Base-by-base conservation (phyloP, 2,113 vertebrate genomes). In the Zosterops japonicus region DNA sequence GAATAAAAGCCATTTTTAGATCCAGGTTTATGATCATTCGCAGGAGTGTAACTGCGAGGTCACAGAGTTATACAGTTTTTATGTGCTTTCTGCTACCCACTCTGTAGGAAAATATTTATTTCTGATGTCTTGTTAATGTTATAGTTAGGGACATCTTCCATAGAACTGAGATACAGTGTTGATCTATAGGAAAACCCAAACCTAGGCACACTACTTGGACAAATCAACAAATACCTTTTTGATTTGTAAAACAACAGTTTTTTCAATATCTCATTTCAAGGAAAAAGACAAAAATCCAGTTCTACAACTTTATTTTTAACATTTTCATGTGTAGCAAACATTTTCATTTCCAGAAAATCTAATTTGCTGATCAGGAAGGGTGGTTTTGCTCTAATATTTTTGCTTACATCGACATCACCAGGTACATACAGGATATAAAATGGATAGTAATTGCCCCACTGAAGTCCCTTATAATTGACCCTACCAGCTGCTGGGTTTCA, bases 1-100 rank as follows among this genome's bases (percentile, higher is more conserved):
- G 11, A 25, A 64, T 59, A 80, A 72, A 86, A 87, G 6, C 6
- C 2, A 5, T 4, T 44, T 89, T 67, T 71, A 28, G 22, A 59
- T 71, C 8, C 63, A 71, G 15, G 14, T 68, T 83, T 71, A 67
- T 29, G 10, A 25, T 67, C 33, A 46, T 70, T 68, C 29, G n/a
- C 6, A 23, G 35, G 8, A 80, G 3, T 2, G 1, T n/a, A 80
- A 53, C 11, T 6, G 41, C 12, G 1, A 0, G 8, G 8, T 77
- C 50, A 67, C 27, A 84, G 35, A 84, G 8, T 18, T 57, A 5
- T n/a, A 18, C 6, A 22, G 3, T 33, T 52, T 79, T 83, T 36
- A 23, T 41, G 21, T 42, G 25, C 8, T 86, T 57, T 80, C 8
- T 44, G 22, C 29, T 39, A 31, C 6, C 20, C 4, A 22, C 0